Evolutionary conservation across 2,888 invertebrate species (phyloP), one percentile per base, ranked within the genome.

Genomic region (Prosopocoilus inquinatus): DNA sequence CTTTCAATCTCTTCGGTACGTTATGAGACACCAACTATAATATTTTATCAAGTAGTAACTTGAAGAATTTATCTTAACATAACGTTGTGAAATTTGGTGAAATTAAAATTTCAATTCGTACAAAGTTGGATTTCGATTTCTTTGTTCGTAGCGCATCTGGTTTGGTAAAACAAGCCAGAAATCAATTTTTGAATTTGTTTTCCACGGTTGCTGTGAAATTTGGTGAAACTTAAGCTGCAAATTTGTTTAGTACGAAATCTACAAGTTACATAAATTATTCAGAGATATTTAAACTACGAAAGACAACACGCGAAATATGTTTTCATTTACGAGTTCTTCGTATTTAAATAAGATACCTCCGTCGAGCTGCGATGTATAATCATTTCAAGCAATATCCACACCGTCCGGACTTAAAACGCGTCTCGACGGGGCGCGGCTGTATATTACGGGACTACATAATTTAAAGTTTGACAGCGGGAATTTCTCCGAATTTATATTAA

Each of bases 381-480:
- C n/a, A n/a, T n/a, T n/a, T n/a, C 50, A 43, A 43, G 50, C 38
- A 43, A 53, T 53, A 47, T 39, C 28, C 53, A 47, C 53, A 13
- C 36, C 12, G n/a, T 32, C 43, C 43, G 43, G 49, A 49, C 54
- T 54, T 54, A 52, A 54, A 49, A 44, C 54, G 34, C 43, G 41
- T 48, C 54, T 54, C 54, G 49, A 20, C 44, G 49, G 54, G 54
- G 49, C 49, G 41, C 54, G 43, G 35, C 43, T 13, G 43, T 54
- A 54, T 49, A 39, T 54, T 43, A 54, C 13, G 34, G 11, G 43
- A 54, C 15, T 35, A 59, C 33, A 59, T 59, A 53, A 59, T 49
- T 59, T 59, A 56, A 53, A 56, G 44, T 59, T 59, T 59, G 59
- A 59, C 59, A 57, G 50, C 46, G 47, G 39, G 45, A 49, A 49